Percentiles rank a stretch among this genome's conserved stretches.
phyloP scores from a whole-genome alignment of 2,888 invertebrate species.

The Meghimatium bilineatum region DNA sequence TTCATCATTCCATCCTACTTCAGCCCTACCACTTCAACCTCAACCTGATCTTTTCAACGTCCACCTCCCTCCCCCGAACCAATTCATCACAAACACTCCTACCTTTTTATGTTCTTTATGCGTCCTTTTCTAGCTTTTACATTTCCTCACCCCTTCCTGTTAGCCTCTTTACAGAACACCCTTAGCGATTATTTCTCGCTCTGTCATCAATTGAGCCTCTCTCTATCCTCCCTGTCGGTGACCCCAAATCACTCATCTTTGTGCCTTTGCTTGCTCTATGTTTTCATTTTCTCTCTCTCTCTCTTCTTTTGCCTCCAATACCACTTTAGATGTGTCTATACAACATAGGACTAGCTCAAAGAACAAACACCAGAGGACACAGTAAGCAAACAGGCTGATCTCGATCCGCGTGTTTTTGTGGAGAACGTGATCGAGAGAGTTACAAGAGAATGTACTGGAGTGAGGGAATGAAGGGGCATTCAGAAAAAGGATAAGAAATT shows the following conservation, averaged over 20 bases:
- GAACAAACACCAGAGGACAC: slow-evolving; percentile 12
- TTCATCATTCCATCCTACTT: not conserved
- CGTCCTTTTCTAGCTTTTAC: too few relatives aligned
- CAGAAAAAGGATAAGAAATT: not conserved
- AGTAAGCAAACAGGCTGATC: slow-evolving; percentile 14
- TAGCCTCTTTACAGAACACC: not conserved
- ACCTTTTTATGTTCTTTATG: not conserved
- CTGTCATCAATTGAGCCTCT: not conserved
- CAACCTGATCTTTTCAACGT: too few relatives aligned
- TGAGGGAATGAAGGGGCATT: not conserved
- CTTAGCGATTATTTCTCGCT: not conserved
- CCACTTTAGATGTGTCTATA: slow-evolving; percentile 13
- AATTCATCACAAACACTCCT: not conserved
- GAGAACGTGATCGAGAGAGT: slow-evolving; percentile 3
- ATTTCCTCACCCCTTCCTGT: not conserved
- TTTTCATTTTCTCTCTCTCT: not conserved
- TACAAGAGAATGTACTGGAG: not conserved
- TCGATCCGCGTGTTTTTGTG: not conserved
- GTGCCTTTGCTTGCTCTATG: not conserved
- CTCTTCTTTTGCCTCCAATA: not conserved
- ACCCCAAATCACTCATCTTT: not conserved
- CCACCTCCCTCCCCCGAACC: not conserved
- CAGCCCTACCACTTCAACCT: not conserved
- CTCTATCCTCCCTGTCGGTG: not conserved
- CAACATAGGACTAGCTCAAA: not conserved